Evolutionary conservation across 2,797 vertebrate species (phyloP), one percentile per base, ranked within the genome.

Genomic region (Rhynchotus rufescens): DNA sequence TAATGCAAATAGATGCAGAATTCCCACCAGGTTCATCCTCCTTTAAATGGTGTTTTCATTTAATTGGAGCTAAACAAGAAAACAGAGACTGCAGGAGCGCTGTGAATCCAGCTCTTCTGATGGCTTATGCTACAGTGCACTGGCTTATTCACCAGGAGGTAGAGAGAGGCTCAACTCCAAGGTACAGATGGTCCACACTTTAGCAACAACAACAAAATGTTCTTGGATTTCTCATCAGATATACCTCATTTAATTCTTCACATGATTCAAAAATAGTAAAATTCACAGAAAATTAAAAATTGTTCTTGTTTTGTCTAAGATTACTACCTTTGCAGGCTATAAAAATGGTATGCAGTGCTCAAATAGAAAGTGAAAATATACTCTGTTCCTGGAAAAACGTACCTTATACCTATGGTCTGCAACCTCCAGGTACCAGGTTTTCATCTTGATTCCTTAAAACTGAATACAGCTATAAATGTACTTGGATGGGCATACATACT

Each of bases 1-100:
- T 79, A 87, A 94, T 51, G 40, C 60, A 85, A 90, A 84, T 59
- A 90, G 71, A 88, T 34, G n/a, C 56, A 92, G 64, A 85, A 89
- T 71, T 90, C 62, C 80, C 77, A 81, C 15, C 51, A 87, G 8
- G 23, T 89, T 80, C 2, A 0, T 5, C 59, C 44, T 64, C 44
- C 22, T 26, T 89, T 69, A 93, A 90, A 92, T 0, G 10, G 10
- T 57, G 30, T 10, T 69, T 93, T 88, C 19, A 2, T 88, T 88
- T 87, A 65, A 76, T 30, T 42, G 17, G 22, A 90, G 40, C 40
- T 77, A 67, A 88, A 85, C 3, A 64, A 61, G 71, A 75, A 89
- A 66, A 88, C 0, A 0, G 26, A 84, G 34, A 52, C 1, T 56
- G 22, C 7, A 13, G 32, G 15, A 80, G 19, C 4, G 61, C 62